A percentile compares a stretch with the other conserved stretches of the same genome.
These are phyloP conservation scores for Microplitis deprimator DNA, from an alignment of 2,888 invertebrate genomes.

Conservation along the genomic window DNA sequence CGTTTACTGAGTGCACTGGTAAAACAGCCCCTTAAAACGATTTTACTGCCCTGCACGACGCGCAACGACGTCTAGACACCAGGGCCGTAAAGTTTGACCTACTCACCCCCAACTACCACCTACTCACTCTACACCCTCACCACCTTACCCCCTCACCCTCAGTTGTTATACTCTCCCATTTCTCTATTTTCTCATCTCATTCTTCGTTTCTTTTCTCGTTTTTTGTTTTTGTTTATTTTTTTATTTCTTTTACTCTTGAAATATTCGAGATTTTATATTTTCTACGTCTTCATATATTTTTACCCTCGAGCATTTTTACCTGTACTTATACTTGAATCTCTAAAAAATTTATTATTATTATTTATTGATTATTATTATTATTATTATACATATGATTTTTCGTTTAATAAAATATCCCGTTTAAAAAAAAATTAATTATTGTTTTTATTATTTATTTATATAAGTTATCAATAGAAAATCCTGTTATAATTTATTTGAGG, in stretches of 20 bases:
- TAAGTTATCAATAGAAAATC: background rate
- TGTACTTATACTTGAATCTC: background rate
- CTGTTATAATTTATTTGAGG: too few species aligned
- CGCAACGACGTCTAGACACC: slow-evolving; percentile 71
- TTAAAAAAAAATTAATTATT: slow-evolving; percentile 36
- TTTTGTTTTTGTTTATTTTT: background rate
- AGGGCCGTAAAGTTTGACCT: slow-evolving; percentile 71
- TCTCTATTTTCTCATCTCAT: slow-evolving; percentile 38
- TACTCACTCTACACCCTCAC: slow-evolving; percentile 1
- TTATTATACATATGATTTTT: slow-evolving; percentile 65
- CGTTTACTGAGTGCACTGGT: slow-evolving; percentile 68
- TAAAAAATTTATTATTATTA: slow-evolving; percentile 51
- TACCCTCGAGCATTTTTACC: background rate
- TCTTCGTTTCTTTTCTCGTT: slow-evolving; percentile 37
- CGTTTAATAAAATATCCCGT: slow-evolving; percentile 69
- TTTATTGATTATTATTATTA: slow-evolving; percentile 54
- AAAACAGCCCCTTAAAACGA: slow-evolving; percentile 71
- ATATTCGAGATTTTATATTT: slow-evolving; percentile 40
- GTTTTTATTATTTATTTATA: background rate
- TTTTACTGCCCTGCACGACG: slow-evolving; percentile 69
- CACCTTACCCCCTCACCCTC: slow-evolving; percentile 35
- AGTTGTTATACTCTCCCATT: slow-evolving; percentile 32
- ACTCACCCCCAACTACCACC: slow-evolving; percentile 65
- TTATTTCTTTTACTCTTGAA: slow-evolving; percentile 30
- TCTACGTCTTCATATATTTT: slow-evolving; percentile 17